phyloP scores from a whole-genome alignment of 2,797 vertebrate genomes.

The Picus viridis region DNA sequence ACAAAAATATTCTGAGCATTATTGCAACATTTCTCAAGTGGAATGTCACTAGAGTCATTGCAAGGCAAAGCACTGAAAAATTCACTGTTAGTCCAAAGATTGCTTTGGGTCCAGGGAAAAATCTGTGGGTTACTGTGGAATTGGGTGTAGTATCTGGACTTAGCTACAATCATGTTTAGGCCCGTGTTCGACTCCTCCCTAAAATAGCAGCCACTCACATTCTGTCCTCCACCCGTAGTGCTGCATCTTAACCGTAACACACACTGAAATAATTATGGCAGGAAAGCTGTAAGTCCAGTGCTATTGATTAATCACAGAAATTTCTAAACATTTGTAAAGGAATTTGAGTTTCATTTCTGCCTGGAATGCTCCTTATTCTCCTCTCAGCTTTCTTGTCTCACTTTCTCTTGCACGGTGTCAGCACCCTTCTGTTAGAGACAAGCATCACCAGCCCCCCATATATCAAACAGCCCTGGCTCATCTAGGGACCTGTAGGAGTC shows the following conservation, averaged over 20 bases:
- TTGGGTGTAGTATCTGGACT: conserved; percentile 59
- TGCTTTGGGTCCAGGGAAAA: conserved; percentile 9
- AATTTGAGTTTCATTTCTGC: conserved; percentile 35
- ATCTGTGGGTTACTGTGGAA: conserved; percentile 11
- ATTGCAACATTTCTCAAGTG: conserved; percentile 56
- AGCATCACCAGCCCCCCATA: not conserved
- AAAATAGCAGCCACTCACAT: conserved; percentile 54
- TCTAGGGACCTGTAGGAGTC: not conserved
- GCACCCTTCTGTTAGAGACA: not conserved
- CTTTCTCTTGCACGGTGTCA: not conserved
- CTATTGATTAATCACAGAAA: conserved; percentile 44
- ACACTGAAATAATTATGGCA: conserved; percentile 41
- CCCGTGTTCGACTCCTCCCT: conserved; percentile 53
- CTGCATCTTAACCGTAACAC: conserved; percentile 46
- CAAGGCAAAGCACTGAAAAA: conserved; percentile 47
- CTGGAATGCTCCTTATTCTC: not conserved
- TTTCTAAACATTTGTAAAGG: conserved; percentile 6
- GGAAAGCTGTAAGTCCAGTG: not conserved
- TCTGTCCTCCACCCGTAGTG: conserved; percentile 52
- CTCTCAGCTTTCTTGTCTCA: not conserved
- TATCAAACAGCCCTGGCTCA: not conserved
- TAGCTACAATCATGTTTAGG: conserved; percentile 26
- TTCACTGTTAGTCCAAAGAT: not conserved
- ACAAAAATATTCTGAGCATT: not conserved
- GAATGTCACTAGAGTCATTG: conserved; percentile 24